Percentiles rank a stretch among this genome's conserved stretches.
These are phyloP conservation scores for Drosophila paranaensis DNA, from an alignment of 2,888 invertebrate species.

Conservation along the genomic window DNA sequence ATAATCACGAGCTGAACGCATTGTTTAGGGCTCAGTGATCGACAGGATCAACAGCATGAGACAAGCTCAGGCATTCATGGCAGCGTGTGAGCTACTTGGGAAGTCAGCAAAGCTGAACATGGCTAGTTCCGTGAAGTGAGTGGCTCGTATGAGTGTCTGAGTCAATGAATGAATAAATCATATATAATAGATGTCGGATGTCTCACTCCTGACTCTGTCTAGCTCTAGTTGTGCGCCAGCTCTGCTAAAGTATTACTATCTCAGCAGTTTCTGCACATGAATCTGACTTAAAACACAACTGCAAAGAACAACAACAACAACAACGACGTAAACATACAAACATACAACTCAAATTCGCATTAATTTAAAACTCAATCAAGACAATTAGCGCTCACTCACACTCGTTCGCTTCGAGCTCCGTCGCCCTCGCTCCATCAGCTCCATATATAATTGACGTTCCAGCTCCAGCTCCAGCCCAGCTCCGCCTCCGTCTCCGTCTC, in stretches of 20 bases:
- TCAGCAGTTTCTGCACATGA: slow-evolving; percentile 8
- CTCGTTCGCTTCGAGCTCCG: slow-evolving; percentile 31
- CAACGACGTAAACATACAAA: slow-evolving; percentile 24
- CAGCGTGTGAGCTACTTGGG: slow-evolving; percentile 64
- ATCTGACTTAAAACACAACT: slow-evolving; percentile 53
- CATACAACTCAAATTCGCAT: slow-evolving; percentile 74
- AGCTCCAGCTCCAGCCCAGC: slow-evolving; percentile 1
- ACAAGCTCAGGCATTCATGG: slow-evolving; percentile 21
- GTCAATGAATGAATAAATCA: slow-evolving; percentile 2
- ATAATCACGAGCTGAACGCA: slow-evolving; percentile 35
- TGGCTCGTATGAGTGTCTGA: background rate
- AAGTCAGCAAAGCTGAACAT: slow-evolving; percentile 26
- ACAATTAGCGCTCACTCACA: slow-evolving; percentile 75
- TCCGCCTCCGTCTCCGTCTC: slow-evolving; percentile 10
- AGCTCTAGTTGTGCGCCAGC: background rate
- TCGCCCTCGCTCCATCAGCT: slow-evolving; percentile 15
- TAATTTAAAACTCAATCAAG: slow-evolving; percentile 82
- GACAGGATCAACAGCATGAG: slow-evolving; percentile 33
- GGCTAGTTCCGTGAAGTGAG: background rate
- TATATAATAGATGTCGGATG: background rate
- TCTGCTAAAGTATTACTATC: slow-evolving; percentile 38
- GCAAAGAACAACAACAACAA: background rate
- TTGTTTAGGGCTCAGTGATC: slow-evolving; percentile 26
- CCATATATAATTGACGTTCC: slow-evolving; percentile 22
- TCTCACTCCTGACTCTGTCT: background rate